Conservation (phyloP, 2,113 vertebrate species). For the Vidua chalybeata region DNA sequence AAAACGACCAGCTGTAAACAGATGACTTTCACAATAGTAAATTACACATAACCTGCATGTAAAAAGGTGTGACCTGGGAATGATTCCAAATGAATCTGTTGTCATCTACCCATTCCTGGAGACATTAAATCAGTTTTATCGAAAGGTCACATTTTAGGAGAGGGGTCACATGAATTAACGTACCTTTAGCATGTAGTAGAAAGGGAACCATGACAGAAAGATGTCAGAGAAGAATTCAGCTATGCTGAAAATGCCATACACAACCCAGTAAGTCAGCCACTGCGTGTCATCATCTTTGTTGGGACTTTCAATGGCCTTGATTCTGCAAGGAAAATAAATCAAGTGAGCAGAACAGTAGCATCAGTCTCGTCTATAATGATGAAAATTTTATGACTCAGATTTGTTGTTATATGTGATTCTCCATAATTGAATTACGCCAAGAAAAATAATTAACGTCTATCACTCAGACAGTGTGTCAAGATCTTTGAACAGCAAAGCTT, state of each 20-base stretch:
- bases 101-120: not conserved
- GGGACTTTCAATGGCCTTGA: conserved; percentile 97
- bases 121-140: not conserved
- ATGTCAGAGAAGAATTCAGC: conserved; percentile 96
- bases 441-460: not conserved
- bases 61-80: not conserved
- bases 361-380: not conserved
- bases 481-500: not conserved
- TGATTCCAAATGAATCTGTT: not conserved
- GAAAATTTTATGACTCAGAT: not conserved
- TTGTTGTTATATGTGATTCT: not conserved
- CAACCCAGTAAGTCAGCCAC: conserved; percentile 99
- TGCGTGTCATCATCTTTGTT: conserved; percentile 97
- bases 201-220: conserved; percentile 97
- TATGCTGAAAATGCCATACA: conserved; percentile 95
- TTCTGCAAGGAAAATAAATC: conserved; percentile 75
- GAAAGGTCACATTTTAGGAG: not conserved
- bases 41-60: not conserved
- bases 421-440: not conserved
- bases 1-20: not conserved
- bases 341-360: not conserved
- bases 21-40: not conserved
- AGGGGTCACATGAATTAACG: not conserved
- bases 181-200: conserved; percentile 98
- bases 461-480: not conserved